Conservation (phyloP, 2,113 vertebrate genomes). For the Aleadryas rufinucha region DNA sequence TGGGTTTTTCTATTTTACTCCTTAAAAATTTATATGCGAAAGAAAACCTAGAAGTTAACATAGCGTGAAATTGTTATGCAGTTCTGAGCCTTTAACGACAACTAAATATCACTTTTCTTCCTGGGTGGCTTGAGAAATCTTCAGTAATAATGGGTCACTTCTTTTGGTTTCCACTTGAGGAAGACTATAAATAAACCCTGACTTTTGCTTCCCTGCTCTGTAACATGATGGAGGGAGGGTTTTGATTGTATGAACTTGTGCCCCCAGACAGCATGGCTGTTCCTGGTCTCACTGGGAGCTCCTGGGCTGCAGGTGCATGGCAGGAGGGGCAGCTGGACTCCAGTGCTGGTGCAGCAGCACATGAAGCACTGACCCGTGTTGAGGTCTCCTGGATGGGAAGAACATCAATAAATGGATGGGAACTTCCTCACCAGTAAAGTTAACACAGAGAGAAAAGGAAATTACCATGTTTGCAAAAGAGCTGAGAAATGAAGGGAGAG, state of each 20-base stretch:
- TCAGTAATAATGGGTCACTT: neutral
- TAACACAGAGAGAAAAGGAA: neutral
- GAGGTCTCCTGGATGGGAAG: fast-evolving
- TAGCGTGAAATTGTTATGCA: constrained; percentile 60
- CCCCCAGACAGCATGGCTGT: neutral
- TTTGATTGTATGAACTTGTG: neutral
- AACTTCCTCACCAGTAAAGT: neutral
- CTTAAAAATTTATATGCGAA: constrained; percentile 57
- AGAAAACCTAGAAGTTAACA: constrained; percentile 52
- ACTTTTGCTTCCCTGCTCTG: neutral
- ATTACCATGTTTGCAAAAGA: neutral
- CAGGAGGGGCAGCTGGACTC: fast-evolving
- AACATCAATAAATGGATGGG: neutral
- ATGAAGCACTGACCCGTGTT: fast-evolving
- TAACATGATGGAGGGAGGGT: neutral
- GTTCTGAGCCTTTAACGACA: constrained; percentile 20
- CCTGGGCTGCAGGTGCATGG: neutral
- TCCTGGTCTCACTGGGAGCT: fast-evolving
- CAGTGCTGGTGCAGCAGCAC: neutral
- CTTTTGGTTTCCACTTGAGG: neutral
- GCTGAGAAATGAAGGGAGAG: neutral
- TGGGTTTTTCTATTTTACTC: constrained; percentile 55
- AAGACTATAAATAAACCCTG: neutral
- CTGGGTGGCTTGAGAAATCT: constrained; percentile 26
- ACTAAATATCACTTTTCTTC: constrained; percentile 48